Base-by-base conservation (phyloP, 2,888 invertebrate genomes). In the Thalpophila matura region DNA sequence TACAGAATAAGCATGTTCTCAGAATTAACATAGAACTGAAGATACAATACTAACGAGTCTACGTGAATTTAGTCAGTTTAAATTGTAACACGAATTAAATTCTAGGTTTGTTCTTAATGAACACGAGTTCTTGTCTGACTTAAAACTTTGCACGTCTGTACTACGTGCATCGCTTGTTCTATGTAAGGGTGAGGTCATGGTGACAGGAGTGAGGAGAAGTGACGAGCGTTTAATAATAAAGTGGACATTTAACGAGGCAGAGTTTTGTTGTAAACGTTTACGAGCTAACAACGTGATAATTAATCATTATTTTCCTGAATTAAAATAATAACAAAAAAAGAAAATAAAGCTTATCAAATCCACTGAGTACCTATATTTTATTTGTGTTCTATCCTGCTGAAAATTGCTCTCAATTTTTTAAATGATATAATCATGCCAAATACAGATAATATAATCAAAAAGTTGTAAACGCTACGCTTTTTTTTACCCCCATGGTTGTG, bases 101-200 rank as follows among this genome's bases (percentile, higher is more conserved):
- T 59, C 58, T 57, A 57, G 69, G 71, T 80, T 75, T 81, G 74
- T 77, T 83, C 80, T 78, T 84, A 83, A 86, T 85, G 84, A 86
- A 86, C 79, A 82, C 49, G 72, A 62, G 68, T 78, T 72, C 81
- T 80, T 72, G 83, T 82, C 81, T 71, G 80, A 77, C 74, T 86
- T 80, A 35, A 84, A 81, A 83, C 83, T 78, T 84, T 77, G 74
- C 79, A 84, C 79, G 77, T 82, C 79, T 81, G 65, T 66, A 60
- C 77, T 80, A 85, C 79, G 81, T 83, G 83, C 76, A 81, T 60
- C 63, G 79, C 79, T 83, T 82, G 70, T 73, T 81, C 68, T 77
- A 61, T 53, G 42, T 56, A 29, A 76, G 56, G 49, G 9, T 47
- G 26, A 20, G 55, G 35, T 22, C 16, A 47, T 38, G 18, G 49